These are phyloP conservation scores for Geococcyx californianus DNA, from an alignment of 2,113 vertebrate species.

Conservation along the genomic window DNA sequence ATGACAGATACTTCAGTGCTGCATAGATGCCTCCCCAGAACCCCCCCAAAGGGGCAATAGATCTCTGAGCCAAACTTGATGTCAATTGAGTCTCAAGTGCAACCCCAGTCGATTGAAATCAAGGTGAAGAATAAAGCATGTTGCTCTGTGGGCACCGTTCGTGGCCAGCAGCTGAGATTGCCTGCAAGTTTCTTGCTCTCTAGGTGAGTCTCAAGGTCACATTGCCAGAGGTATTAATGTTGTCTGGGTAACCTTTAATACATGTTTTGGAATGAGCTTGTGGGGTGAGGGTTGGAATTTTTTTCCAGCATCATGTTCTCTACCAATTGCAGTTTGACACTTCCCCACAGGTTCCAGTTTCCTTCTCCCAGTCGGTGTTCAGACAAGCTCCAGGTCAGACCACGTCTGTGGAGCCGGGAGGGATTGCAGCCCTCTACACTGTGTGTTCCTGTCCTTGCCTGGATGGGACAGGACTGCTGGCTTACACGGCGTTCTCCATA, in stretches of 20 bases:
- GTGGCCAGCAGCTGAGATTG: background rate
- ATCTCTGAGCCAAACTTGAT: background rate
- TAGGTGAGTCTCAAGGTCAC: background rate
- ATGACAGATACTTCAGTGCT: background rate
- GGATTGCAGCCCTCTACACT: background rate
- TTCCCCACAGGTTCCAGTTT: background rate
- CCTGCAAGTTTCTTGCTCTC: background rate
- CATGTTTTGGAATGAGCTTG: background rate
- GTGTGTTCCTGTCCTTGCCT: background rate
- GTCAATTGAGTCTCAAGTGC: background rate
- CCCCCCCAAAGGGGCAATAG: background rate
- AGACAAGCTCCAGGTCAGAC: background rate
- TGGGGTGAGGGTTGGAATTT: background rate
- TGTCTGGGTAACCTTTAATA: background rate
- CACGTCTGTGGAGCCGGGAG: background rate
- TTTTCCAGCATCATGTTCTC: background rate
- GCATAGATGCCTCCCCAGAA: background rate
- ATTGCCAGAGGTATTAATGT: background rate
- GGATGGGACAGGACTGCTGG: background rate
- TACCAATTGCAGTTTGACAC: background rate
- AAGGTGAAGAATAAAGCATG: background rate
- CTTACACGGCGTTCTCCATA: background rate
- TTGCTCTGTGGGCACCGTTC: accelerated
- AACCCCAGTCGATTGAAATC: background rate
- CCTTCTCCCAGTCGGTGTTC: background rate